Conservation (phyloP, 1,140 invertebrate genomes). For the Fopius arisanus region DNA sequence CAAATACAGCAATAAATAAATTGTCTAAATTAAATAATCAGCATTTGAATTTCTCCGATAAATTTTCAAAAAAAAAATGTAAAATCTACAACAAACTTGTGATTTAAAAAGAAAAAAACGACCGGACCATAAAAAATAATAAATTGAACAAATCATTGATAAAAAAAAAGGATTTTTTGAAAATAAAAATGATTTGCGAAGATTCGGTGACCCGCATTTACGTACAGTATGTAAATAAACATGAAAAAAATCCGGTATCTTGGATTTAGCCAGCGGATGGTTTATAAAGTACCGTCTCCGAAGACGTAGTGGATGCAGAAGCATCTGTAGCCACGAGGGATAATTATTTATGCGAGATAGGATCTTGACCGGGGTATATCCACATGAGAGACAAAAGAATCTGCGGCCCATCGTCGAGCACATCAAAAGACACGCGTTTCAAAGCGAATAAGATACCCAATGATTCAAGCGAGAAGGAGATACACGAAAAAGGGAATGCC, state of each 20-base stretch:
- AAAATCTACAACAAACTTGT: too few relatives aligned
- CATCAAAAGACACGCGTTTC: neutral
- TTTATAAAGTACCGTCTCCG: neutral
- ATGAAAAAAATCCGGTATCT: neutral
- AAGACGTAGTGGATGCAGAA: neutral
- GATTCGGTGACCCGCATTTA: neutral
- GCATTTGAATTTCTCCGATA: too few relatives aligned
- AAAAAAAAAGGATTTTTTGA: too few relatives aligned
- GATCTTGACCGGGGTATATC: conserved; percentile 52
- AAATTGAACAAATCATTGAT: too few relatives aligned
- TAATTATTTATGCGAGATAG: conserved; percentile 65
- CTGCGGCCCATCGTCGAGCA: conserved; percentile 18
- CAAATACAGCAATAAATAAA: too few relatives aligned
- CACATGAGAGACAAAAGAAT: conserved; percentile 61
- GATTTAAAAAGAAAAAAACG: too few relatives aligned
- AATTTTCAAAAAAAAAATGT: too few relatives aligned
- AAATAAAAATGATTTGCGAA: neutral
- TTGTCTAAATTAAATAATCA: too few relatives aligned
- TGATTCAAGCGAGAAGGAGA: neutral
- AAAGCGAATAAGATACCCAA: neutral
- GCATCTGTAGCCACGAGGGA: conserved; percentile 51
- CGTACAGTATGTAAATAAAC: neutral
- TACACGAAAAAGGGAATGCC: conserved; percentile 21
- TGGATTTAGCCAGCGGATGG: neutral
- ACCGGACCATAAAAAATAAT: too few relatives aligned